A percentile compares a stretch with the other conserved stretches of the same genome.
These are phyloP conservation scores for Perodicticus potto DNA, from an alignment of 2,797 vertebrate species.

Conservation along the genomic window DNA sequence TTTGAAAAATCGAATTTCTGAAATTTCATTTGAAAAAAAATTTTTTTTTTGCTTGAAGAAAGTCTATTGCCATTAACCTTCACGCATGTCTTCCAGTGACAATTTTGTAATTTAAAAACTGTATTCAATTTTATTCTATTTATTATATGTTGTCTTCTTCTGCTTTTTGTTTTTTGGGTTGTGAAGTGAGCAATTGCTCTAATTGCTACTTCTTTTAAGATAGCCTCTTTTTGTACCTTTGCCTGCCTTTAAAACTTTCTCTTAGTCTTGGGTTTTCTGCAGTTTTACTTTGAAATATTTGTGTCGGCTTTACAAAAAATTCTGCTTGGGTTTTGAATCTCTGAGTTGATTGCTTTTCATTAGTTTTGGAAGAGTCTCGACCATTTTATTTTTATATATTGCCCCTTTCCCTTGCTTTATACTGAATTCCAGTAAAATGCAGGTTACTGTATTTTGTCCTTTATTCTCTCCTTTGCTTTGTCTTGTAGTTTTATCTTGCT, in stretches of 20 bases:
- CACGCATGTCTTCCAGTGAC: not conserved
- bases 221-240: not conserved
- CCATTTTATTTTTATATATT: not conserved
- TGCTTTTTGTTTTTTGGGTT: not conserved
- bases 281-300: not conserved
- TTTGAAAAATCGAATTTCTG: not conserved
- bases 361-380: not conserved
- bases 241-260: not conserved
- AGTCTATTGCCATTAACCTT: not conserved
- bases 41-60: not conserved
- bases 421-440: not conserved
- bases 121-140: not conserved
- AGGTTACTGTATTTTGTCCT: not conserved
- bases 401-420: not conserved
- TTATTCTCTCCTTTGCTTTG: not conserved
- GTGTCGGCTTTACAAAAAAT: not conserved
- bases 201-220: not conserved
- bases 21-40: not conserved
- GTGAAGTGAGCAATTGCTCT: not conserved
- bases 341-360: not conserved
- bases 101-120: not conserved
- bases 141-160: not conserved
- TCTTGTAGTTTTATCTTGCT: not conserved
- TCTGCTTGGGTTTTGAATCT: not conserved
- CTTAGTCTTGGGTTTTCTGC: not conserved